phyloP scores from a whole-genome alignment of 2,888 invertebrate species.

The Mylabris sibirica region DNA sequence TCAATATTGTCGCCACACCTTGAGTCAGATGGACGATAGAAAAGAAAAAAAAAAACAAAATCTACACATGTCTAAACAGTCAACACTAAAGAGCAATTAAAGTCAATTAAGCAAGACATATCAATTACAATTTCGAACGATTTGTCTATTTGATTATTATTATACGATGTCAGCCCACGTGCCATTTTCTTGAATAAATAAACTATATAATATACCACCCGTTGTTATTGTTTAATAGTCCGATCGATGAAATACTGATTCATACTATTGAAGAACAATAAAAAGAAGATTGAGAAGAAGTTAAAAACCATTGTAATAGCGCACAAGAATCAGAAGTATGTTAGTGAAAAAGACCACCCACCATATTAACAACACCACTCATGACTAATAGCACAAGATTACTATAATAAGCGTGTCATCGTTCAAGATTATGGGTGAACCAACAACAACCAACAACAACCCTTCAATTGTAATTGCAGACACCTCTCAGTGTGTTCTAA shows the following conservation, averaged over 20 bases:
- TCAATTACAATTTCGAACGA: conserved; percentile 18
- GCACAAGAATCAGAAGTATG: conserved; percentile 6
- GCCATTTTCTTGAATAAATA: conserved; percentile 13
- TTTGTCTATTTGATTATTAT: conserved; percentile 16
- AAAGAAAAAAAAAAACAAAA: not conserved
- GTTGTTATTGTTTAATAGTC: conserved; percentile 13
- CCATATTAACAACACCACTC: conserved; percentile 52
- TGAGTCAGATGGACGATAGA: too few species aligned
- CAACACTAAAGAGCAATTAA: conserved; percentile 16
- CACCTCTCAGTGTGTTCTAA: conserved; percentile 53
- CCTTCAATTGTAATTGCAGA: conserved; percentile 55
- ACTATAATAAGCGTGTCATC: conserved; percentile 58
- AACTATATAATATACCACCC: conserved; percentile 1
- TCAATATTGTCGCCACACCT: conserved; percentile 3
- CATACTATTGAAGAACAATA: not conserved
- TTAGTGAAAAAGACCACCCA: conserved; percentile 50
- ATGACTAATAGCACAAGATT: conserved; percentile 57
- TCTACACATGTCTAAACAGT: conserved; percentile 9
- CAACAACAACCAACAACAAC: conserved; percentile 43
- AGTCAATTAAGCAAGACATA: conserved; percentile 17
- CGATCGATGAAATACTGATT: not conserved
- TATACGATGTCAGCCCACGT: conserved; percentile 14
- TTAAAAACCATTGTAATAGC: conserved; percentile 5
- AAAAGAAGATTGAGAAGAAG: not conserved
- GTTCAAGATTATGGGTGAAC: conserved; percentile 37